Evolutionary conservation across 2,888 invertebrate species (phyloP).

Genomic region (Hypselothyrea guttata): DNA sequence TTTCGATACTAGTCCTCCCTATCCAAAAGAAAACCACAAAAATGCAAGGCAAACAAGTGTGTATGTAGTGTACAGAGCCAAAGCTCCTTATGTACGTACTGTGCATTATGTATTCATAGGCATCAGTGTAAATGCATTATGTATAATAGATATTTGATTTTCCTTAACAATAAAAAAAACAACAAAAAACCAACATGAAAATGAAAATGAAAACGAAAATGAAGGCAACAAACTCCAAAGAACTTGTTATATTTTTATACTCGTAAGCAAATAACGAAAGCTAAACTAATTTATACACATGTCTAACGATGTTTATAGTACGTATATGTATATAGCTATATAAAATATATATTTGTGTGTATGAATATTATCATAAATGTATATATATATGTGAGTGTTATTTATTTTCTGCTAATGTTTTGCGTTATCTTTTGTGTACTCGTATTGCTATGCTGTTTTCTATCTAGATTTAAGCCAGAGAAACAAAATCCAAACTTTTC

Average conservation of each 20-base stretch:
- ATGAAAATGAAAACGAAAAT: slow-evolving; percentile 10
- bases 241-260: slow-evolving; percentile 74
- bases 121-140: slow-evolving; percentile 49
- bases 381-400: slow-evolving; percentile 45
- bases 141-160: slow-evolving; percentile 55
- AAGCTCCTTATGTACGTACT: slow-evolving; percentile 52
- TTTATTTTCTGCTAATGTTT: slow-evolving; percentile 57
- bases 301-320: slow-evolving; percentile 46
- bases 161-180: slow-evolving; percentile 37
- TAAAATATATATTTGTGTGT: slow-evolving; percentile 32
- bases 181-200: slow-evolving; percentile 1
- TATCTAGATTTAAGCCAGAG: slow-evolving; percentile 47
- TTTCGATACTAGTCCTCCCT: slow-evolving; percentile 37
- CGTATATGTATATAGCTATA: slow-evolving; percentile 34
- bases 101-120: slow-evolving; percentile 29
- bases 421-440: slow-evolving; percentile 18
- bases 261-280: slow-evolving; percentile 38
- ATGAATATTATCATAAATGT: slow-evolving; percentile 44
- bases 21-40: slow-evolving; percentile 8
- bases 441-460: slow-evolving; percentile 46
- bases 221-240: slow-evolving; percentile 57
- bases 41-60: slow-evolving; percentile 21
- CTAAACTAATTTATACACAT: slow-evolving; percentile 49
- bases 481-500: slow-evolving; percentile 32
- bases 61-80: slow-evolving; percentile 20